Evolutionary conservation across 2,113 vertebrate species (phyloP), one percentile per base, ranked within the genome.

Genomic region (Myocastor coypus): DNA sequence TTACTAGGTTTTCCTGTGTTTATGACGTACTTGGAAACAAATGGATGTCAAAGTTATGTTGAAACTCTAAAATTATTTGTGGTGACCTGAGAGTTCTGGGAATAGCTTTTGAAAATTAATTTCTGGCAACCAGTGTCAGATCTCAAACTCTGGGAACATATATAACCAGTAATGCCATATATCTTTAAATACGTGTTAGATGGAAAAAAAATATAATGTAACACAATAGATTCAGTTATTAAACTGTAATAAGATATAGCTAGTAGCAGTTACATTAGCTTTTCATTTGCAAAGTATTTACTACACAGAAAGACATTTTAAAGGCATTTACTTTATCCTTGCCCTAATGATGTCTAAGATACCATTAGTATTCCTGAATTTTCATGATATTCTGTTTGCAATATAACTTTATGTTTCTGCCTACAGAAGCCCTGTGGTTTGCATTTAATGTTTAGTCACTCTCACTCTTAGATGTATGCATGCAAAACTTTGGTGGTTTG

Each of bases 71-170:
- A 97, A 94, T 92, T 96, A 97, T 78, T 94, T 94, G 42, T 84
- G 94, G 46, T 95, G 81, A 94, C 87, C 69, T 81, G 50, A 81
- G 55, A 97, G 83, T 96, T 89, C 96, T 97, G 61, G 68, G 63
- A 97, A 97, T 17, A 73, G 95, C 89, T 87, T 91, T 87, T 95
- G 22, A 89, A 90, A 97, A 77, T 93, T 96, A 96, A 86, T 83
- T 89, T 94, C 86, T 93, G 64, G 34, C 24, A 87, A 30, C 46
- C 73, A 88, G 59, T 93, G 59, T 85, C 92, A 88, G 66, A 95
- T 96, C 46, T 92, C 80, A 93, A 14, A 92, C 28, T 80, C 19
- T 64, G n/a, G 89, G 57, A 46, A 73, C 32, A 19, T n/a, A 78
- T 61, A 42, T n/a, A 20, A 2, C 20, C 9, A 20, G 30, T 34